Evolutionary conservation across 2,888 invertebrate species (phyloP), one percentile per base, ranked within the genome.

Genomic region (Pedicia rivosa): DNA sequence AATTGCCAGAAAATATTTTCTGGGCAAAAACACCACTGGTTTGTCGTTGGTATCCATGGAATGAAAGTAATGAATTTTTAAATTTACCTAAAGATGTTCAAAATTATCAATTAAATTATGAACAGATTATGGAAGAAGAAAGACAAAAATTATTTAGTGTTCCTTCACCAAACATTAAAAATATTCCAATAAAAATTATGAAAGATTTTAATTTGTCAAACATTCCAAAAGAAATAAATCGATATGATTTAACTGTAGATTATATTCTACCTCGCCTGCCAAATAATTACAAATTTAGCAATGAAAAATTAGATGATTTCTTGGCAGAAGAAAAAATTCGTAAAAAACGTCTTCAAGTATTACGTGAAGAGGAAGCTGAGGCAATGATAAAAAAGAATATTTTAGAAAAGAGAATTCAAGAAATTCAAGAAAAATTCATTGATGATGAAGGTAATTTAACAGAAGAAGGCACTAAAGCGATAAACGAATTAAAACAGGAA

Each of bases 1-100:
- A 35, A 13, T n/a, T 39, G 2, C 16, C 22, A 4, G 39, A 39
- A 8, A 30, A 35, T 16, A 22, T 30, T 10, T 27, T 29, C 20
- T 39, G 39, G 39, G 25, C 13, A 12, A 35, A 39, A 9, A 24
- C 9, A 14, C 39, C 39, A 22, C 17, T 13, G 3, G 39, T 35
- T 12, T 39, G 39, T 30, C 35, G 39, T 14, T 39, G 30, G 30
- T 35, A 35, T 9, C n/a, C 14, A 19, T 35, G 35, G 35, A 35
- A 39, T 26, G 39, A 39, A 15, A 39, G 39, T 24, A 35, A 35
- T 5, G 39, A 39, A 7, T 35, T 39, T 16, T 9, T 12, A 9
- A 12, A 19, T n/a, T 24, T 39, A 25, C 22, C 25, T 16, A 5
- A 19, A 10, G 14, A 29, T 14, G 5, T 22, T 2, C 27, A 38